phyloP scores from a whole-genome alignment of 1,140 invertebrate species.

The Drosophila oshimai region DNA sequence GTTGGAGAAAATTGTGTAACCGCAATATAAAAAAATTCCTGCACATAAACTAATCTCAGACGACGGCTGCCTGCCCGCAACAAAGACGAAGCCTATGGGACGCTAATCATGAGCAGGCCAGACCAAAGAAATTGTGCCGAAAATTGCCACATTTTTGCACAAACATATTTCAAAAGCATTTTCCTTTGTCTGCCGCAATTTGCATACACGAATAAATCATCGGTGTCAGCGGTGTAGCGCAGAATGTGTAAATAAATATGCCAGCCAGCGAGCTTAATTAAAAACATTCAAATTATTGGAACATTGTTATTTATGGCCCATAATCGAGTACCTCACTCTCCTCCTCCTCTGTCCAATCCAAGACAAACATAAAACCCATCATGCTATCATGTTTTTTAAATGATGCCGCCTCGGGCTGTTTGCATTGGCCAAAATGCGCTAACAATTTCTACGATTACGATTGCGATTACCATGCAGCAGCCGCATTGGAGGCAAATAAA shows the following conservation, averaged over 20 bases:
- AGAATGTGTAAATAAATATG: conserved; percentile 53
- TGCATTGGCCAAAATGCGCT: conserved; percentile 79
- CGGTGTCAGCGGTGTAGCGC: neutral
- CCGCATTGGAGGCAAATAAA: neutral
- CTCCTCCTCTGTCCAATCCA: neutral
- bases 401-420: conserved; percentile 73
- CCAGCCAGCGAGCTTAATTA: conserved; percentile 61
- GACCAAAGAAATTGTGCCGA: conserved; percentile 67
- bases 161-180: conserved; percentile 46
- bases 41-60: conserved; percentile 73
- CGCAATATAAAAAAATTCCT: conserved; percentile 77
- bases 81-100: conserved; percentile 1
- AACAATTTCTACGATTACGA: conserved; percentile 78
- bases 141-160: conserved; percentile 59
- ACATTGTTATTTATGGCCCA: conserved; percentile 67
- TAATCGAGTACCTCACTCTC: conserved; percentile 34
- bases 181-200: conserved; percentile 46
- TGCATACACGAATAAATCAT: conserved; percentile 54
- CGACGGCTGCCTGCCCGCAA: conserved; percentile 44
- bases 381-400: conserved; percentile 74
- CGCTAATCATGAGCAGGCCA: conserved; percentile 21
- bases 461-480: conserved; percentile 67
- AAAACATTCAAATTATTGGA: conserved; percentile 63
- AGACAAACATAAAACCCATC: conserved; percentile 31
- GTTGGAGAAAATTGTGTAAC: conserved; percentile 68